Percentiles rank a stretch among this genome's conserved stretches.
Evolutionary conservation across 2,113 vertebrate genomes (phyloP).

Genomic region (Amblyopsis rosae): DNA sequence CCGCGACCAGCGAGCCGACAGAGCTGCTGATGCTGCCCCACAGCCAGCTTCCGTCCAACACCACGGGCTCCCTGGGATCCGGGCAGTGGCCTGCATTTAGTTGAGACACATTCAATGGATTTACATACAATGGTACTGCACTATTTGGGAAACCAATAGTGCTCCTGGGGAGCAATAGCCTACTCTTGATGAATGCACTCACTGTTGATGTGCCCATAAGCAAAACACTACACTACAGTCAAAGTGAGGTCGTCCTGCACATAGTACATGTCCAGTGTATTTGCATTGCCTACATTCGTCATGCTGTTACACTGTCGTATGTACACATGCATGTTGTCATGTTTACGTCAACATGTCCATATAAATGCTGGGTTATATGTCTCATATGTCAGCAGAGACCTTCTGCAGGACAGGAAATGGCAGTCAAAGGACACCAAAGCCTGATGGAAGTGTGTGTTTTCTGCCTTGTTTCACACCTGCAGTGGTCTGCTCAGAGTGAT

Average conservation of each 20-base stretch:
- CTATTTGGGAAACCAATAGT: background rate
- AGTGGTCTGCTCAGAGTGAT: constrained; percentile 30
- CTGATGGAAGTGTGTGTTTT: constrained; percentile 1
- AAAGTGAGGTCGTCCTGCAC: background rate
- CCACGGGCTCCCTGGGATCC: constrained; percentile 19
- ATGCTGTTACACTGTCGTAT: too few relatives aligned
- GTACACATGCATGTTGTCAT: background rate
- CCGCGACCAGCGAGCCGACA: too few relatives aligned
- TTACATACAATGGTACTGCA: too few relatives aligned
- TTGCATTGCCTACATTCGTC: background rate
- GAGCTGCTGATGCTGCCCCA: too few relatives aligned
- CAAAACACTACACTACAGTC: background rate
- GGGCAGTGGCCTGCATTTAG: constrained; percentile 35
- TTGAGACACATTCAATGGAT: constrained; percentile 4
- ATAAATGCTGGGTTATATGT: constrained; percentile 12
- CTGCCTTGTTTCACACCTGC: constrained; percentile 45
- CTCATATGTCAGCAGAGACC: constrained; percentile 5
- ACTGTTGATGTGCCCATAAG: background rate
- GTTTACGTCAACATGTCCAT: too few relatives aligned
- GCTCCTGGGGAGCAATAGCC: background rate
- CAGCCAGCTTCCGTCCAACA: constrained; percentile 22
- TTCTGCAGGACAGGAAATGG: constrained; percentile 39
- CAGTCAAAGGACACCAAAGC: constrained; percentile 30
- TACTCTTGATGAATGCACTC: background rate
- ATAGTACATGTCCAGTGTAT: constrained; percentile 9